Conservation (phyloP, 2,888 invertebrate genomes). For the Neoaliturus tenellus region DNA sequence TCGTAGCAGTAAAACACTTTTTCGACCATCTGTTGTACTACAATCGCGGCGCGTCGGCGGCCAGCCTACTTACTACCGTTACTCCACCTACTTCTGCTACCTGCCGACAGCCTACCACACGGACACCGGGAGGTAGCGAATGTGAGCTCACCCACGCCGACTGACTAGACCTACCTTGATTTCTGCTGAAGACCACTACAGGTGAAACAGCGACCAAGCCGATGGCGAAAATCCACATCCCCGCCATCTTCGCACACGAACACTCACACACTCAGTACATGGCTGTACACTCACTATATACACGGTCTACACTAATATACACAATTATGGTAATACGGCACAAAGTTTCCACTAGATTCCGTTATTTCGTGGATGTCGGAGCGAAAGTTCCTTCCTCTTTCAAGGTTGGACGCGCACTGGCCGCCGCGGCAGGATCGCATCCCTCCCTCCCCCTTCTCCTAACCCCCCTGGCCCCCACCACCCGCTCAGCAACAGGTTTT, state of each 20-base stretch:
- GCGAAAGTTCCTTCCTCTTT: conserved; percentile 1
- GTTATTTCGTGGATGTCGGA: not conserved
- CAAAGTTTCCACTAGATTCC: conserved; percentile 19
- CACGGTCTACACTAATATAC: not conserved
- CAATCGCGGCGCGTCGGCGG: not conserved
- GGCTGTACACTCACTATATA: conserved; percentile 7
- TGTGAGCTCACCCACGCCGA: not conserved
- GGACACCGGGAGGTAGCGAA: too few species aligned
- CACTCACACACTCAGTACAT: conserved; percentile 30
- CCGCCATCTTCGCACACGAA: not conserved
- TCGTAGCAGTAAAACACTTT: not conserved
- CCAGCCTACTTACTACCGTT: not conserved
- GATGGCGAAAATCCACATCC: not conserved
- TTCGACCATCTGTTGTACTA: not conserved
- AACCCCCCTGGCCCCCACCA: not conserved
- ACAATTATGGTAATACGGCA: not conserved
- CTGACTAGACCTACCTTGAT: not conserved
- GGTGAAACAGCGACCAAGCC: not conserved
- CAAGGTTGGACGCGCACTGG: conserved; percentile 32
- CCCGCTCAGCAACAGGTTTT: conserved; percentile 19
- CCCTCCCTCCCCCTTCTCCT: not conserved
- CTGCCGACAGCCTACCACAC: not conserved
- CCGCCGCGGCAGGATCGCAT: too few species aligned
- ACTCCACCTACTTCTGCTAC: not conserved
- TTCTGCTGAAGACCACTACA: not conserved